Percentiles rank a stretch among this genome's conserved stretches.
These are phyloP conservation scores for Epizoanthus stellaris DNA, from an alignment of 92 coral and sea anemone species.

Conservation along the genomic window DNA sequence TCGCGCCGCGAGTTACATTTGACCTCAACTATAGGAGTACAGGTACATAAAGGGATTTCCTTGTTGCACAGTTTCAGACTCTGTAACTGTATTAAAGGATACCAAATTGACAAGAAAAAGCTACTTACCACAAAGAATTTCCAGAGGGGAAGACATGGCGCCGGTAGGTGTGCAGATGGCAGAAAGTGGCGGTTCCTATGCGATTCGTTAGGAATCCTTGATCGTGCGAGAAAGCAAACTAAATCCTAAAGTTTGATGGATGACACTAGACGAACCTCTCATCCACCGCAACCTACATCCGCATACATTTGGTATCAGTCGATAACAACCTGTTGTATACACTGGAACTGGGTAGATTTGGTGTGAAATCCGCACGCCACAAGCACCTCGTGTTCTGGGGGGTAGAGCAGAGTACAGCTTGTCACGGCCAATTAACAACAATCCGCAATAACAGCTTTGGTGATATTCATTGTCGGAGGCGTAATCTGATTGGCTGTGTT, in stretches of 20 bases:
- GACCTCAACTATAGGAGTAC: background rate
- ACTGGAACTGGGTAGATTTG: background rate
- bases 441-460: constrained; percentile 1
- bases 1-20: background rate
- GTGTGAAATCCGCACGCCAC: background rate
- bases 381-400: constrained; percentile 27
- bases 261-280: background rate
- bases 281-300: background rate
- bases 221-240: background rate
- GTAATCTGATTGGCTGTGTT: constrained; percentile 28
- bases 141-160: constrained; percentile 14
- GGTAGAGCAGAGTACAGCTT: constrained; percentile 5
- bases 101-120: background rate
- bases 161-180: background rate
- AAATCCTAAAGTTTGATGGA: background rate
- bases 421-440: constrained; percentile 30
- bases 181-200: background rate
- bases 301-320: background rate
- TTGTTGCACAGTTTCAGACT: background rate
- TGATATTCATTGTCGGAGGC: constrained; percentile 32
- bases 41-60: background rate
- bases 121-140: constrained; percentile 12
- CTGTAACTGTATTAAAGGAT: background rate
- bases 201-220: background rate
- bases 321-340: background rate